A percentile compares a stretch with the other conserved stretches of the same genome.
Evolutionary conservation across 1,140 invertebrate species (phyloP).

Genomic region (Phenacoccus solenopsis): DNA sequence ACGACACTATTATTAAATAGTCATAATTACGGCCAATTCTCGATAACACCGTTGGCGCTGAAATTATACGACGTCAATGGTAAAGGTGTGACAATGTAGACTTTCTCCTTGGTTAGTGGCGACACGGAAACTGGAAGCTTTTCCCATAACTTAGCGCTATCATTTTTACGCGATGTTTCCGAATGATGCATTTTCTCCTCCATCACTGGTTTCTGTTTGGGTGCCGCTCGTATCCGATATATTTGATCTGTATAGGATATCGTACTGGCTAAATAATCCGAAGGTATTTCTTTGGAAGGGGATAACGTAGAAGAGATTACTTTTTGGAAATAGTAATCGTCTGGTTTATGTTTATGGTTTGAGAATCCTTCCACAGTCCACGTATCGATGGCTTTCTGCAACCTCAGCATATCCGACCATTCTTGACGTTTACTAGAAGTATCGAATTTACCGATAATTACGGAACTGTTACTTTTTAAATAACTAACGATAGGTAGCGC

Average conservation of each 20-base stretch:
- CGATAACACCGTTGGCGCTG: not conserved
- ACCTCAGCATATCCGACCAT: constrained; percentile 51
- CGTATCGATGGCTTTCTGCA: constrained; percentile 69
- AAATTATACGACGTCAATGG: constrained; percentile 28
- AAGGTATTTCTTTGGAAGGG: not conserved
- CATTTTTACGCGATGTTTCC: not conserved
- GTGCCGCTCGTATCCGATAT: not conserved
- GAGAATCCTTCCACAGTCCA: constrained; percentile 66
- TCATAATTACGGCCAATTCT: constrained; percentile 3
- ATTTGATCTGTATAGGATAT: not conserved
- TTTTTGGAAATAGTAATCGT: not conserved
- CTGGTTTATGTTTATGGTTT: constrained; percentile 38
- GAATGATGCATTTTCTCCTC: not conserved
- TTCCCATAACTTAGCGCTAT: constrained; percentile 39
- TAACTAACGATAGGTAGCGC: not conserved
- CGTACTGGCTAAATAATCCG: not conserved
- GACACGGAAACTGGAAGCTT: constrained; percentile 52
- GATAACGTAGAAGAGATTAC: not conserved
- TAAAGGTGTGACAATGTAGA: constrained; percentile 62
- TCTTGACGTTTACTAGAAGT: constrained; percentile 25
- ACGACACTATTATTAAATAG: no score
- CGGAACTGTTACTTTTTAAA: not conserved
- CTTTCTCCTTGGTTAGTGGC: constrained; percentile 55
- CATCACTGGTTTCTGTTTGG: not conserved
- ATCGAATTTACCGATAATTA: not conserved